Conservation (phyloP, 2,888 invertebrate genomes). For the Ophioninae sp. region DNA sequence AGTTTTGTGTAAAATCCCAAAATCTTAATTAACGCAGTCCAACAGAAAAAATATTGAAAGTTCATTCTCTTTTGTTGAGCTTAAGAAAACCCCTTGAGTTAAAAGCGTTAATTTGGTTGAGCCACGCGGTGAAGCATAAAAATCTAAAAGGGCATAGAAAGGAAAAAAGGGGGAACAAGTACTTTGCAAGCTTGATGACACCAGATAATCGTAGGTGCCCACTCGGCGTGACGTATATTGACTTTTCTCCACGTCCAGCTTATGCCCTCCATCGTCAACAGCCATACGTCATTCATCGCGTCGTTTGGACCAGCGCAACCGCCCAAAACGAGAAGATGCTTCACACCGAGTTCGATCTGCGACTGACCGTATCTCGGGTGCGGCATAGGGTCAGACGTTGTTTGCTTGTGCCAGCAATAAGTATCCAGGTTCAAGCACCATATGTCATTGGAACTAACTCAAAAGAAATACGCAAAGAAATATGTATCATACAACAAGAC, state of each 20-base stretch:
- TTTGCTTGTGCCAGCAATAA: slow-evolving; percentile 90
- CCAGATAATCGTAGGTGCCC: slow-evolving; percentile 94
- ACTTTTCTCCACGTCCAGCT: slow-evolving; percentile 89
- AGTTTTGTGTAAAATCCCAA: not conserved
- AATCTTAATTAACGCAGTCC: not conserved
- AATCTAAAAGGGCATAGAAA: not conserved
- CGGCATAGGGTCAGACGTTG: slow-evolving; percentile 87
- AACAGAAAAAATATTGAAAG: not conserved
- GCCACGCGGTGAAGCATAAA: not conserved
- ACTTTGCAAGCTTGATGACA: slow-evolving; percentile 95
- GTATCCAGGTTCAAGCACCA: slow-evolving; percentile 93
- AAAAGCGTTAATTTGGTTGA: not conserved
- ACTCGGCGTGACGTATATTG: slow-evolving; percentile 88
- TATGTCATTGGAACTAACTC: slow-evolving; percentile 88
- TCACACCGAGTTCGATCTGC: slow-evolving; percentile 90
- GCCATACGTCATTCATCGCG: slow-evolving; percentile 95
- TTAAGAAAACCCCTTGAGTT: not conserved
- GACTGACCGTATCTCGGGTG: slow-evolving; percentile 96
- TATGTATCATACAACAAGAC: slow-evolving; percentile 25
- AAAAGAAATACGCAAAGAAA: slow-evolving; percentile 53
- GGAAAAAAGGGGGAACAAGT: slow-evolving; percentile 61
- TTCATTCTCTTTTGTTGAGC: not conserved
- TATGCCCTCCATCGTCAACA: slow-evolving; percentile 89
- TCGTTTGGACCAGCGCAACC: slow-evolving; percentile 94
- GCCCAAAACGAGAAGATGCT: slow-evolving; percentile 89